These are phyloP conservation scores for Ceratothoa steindachneri DNA, from an alignment of 2,888 invertebrate species.

Conservation along the genomic window DNA sequence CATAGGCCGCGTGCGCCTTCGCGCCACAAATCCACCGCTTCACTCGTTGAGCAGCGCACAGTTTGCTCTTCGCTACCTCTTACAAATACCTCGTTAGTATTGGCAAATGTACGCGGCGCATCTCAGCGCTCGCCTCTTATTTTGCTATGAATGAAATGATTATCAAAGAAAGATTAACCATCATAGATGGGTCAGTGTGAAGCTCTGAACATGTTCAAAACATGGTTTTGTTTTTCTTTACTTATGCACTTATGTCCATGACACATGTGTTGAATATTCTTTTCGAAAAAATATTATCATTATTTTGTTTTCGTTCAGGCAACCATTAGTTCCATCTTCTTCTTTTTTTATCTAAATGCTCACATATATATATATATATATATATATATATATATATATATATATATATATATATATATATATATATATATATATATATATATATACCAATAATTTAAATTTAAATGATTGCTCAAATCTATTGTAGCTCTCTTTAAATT, in stretches of 20 bases:
- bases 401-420: background rate
- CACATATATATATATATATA: background rate
- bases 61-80: too few relatives aligned
- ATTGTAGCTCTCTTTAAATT: background rate
- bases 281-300: background rate
- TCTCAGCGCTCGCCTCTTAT: too few relatives aligned
- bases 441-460: too few relatives aligned
- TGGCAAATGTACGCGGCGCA: too few relatives aligned
- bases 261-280: background rate
- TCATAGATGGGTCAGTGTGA: background rate
- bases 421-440: too few relatives aligned
- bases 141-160: constrained; percentile 1
- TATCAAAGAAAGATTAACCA: background rate
- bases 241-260: background rate
- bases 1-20: too few relatives aligned
- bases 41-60: too few relatives aligned
- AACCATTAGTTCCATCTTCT: background rate
- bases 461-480: background rate
- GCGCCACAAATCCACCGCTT: too few relatives aligned
- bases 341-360: background rate
- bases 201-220: background rate
- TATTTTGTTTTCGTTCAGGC: background rate
- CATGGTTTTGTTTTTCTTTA: too few relatives aligned
- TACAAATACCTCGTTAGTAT: too few relatives aligned
- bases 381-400: background rate